Evolutionary conservation across 2,797 vertebrate genomes (phyloP).

Genomic region (Sebastolobus altivelis): DNA sequence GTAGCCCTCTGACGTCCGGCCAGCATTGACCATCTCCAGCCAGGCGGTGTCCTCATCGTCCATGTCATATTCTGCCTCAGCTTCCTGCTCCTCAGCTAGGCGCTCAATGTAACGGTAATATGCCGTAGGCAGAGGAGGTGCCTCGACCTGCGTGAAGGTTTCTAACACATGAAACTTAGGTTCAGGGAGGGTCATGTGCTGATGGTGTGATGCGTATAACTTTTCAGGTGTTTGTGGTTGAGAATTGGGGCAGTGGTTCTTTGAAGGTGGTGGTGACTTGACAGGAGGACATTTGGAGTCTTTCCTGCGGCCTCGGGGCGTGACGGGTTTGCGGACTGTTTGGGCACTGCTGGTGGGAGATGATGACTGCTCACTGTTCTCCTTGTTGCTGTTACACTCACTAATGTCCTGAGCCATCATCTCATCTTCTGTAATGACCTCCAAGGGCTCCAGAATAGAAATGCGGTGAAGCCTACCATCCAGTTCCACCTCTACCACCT

Average conservation of each 20-base stretch:
- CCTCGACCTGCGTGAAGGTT: conserved; percentile 84
- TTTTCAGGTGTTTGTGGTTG: conserved; percentile 82
- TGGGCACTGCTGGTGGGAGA: conserved; percentile 82
- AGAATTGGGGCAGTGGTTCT: conserved; percentile 71
- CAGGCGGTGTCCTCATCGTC: conserved; percentile 96
- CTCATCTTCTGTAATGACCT: conserved; percentile 96
- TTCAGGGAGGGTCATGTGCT: conserved; percentile 84
- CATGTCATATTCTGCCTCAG: conserved; percentile 96
- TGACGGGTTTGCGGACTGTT: conserved; percentile 83
- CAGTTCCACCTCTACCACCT: conserved; percentile 96
- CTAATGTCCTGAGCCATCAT: conserved; percentile 96
- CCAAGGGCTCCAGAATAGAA: conserved; percentile 93
- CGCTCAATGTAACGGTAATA: conserved; percentile 95
- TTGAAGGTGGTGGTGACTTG: conserved; percentile 81
- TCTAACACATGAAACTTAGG: conserved; percentile 91
- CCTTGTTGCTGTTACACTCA: conserved; percentile 99
- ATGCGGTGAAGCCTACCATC: conserved; percentile 97
- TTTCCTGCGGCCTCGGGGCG: conserved; percentile 91
- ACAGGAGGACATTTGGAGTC: conserved; percentile 87
- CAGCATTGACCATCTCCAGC: conserved; percentile 94
- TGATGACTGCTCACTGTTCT: conserved; percentile 93
- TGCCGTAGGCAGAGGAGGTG: conserved; percentile 88
- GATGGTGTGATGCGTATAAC: conserved; percentile 75
- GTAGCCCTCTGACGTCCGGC: conserved; percentile 86
- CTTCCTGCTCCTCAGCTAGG: conserved; percentile 89